Conservation (phyloP, 2,888 invertebrate species). For the Perizoma affinitatum region DNA sequence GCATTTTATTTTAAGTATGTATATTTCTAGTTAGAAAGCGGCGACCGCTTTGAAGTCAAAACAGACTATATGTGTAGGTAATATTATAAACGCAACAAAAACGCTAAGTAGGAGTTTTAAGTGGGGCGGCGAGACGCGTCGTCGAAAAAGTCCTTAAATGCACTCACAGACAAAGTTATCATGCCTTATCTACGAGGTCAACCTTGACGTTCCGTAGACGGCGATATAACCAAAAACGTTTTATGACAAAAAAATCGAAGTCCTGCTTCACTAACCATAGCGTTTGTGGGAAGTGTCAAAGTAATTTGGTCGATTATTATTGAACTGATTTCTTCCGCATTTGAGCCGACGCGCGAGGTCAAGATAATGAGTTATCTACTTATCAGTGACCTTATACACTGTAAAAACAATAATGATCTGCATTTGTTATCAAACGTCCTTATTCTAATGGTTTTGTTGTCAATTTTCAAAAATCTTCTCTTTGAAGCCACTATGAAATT, state of each 20-base stretch:
- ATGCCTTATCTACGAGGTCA: slow-evolving; percentile 76
- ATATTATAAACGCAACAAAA: slow-evolving; percentile 18
- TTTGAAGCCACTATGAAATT: too few relatives aligned
- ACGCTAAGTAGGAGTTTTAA: slow-evolving; percentile 29
- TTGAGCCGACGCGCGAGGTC: slow-evolving; percentile 67
- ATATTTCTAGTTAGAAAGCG: not conserved
- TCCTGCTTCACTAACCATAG: slow-evolving; percentile 36
- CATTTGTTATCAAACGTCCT: slow-evolving; percentile 66
- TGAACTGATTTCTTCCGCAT: slow-evolving; percentile 70
- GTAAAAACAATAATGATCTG: slow-evolving; percentile 59
- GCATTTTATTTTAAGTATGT: too few relatives aligned
- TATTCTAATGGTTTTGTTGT: slow-evolving; percentile 40
- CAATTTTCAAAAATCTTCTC: not conserved
- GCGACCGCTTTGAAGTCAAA: slow-evolving; percentile 20
- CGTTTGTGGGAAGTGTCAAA: slow-evolving; percentile 42
- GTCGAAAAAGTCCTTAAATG: slow-evolving; percentile 57
- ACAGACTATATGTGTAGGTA: slow-evolving; percentile 16
- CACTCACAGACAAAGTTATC: slow-evolving; percentile 59
- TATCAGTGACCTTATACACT: slow-evolving; percentile 70
- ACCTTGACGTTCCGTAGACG: slow-evolving; percentile 74
- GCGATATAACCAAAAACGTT: slow-evolving; percentile 64
- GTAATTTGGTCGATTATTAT: slow-evolving; percentile 61
- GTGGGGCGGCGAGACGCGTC: slow-evolving; percentile 8
- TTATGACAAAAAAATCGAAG: slow-evolving; percentile 58
- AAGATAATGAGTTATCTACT: slow-evolving; percentile 67